Percentiles rank a stretch among this genome's conserved stretches.
Conservation (phyloP, 2,113 vertebrate species). For the Rhea americana region DNA sequence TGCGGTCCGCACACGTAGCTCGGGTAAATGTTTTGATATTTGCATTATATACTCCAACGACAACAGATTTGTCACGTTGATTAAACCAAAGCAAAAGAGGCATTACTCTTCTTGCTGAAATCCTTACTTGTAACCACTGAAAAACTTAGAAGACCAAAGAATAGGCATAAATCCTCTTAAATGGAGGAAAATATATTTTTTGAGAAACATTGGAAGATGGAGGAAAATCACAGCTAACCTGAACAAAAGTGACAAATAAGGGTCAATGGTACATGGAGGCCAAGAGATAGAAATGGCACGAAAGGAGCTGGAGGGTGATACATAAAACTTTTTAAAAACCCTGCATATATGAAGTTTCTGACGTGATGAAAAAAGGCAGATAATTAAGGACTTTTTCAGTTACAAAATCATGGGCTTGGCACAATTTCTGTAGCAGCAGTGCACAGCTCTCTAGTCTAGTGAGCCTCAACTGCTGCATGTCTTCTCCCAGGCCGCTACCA, state of each 20-base stretch:
- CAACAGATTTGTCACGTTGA: background rate
- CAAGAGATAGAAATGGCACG: background rate
- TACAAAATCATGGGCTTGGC: background rate
- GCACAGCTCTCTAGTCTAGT: background rate
- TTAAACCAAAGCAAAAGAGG: background rate
- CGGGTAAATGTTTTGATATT: background rate
- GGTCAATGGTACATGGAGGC: rapidly evolving
- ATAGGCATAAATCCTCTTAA: background rate
- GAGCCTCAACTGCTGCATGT: background rate
- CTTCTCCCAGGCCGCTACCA: background rate
- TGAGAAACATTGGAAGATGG: background rate
- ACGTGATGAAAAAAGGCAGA: background rate
- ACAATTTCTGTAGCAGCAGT: background rate
- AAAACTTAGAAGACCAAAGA: background rate
- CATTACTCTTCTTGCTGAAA: background rate
- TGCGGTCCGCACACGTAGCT: background rate
- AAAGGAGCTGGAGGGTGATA: background rate
- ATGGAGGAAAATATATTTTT: background rate
- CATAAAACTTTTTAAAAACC: background rate
- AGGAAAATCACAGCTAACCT: background rate
- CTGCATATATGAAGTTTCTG: background rate
- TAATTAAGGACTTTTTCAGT: background rate
- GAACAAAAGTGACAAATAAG: background rate
- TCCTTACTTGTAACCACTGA: background rate
- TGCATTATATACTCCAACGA: background rate